Base-by-base conservation (phyloP, 2,797 vertebrate species). In the Tamandua tetradactyla region DNA sequence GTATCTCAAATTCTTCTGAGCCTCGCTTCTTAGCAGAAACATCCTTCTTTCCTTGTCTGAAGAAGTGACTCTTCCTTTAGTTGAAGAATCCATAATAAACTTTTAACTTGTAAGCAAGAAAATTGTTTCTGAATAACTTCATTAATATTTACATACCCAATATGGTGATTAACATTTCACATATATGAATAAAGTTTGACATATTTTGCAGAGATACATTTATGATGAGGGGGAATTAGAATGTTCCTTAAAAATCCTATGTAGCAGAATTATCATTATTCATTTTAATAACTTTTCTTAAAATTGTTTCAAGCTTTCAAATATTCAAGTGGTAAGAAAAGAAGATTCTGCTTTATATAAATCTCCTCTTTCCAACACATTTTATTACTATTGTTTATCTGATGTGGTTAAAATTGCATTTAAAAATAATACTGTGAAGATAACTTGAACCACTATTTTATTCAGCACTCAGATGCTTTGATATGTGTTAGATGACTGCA, bases 111-210 rank as follows among this genome's bases (percentile, higher is more conserved):
- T 84, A 94, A 72, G 89, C 82, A 93, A 89, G 64, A 68, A 92
- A 93, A 75, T 86, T 79, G 9, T 78, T 90, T 68, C 64, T 90
- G 6, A 59, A 55, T 72, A 93, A 82, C 69, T 91, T 94, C 71
- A 94, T 96, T 91, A 93, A 86, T 87, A 94, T 89, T 95, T 94
- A 40, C 30, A 83, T 57, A 72, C 12, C 14, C 49, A 94, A 44
- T 87, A 66, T 84, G 88, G 15, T 89, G 55, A 78, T 93, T 35
- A 91, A 57, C 68, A 89, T 64, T 95, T 85, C 40, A 64, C 44
- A 35, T 74, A 32, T 40, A n/a, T 81, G 89, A 90, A 81, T 93
- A 82, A n/a, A 37, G 1, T n/a, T 83, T 27, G 10, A 71, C 59
- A 61, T 82, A 42, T 82, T 64, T 17, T 72, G 0, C 52, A 83